phyloP scores from a whole-genome alignment of 2,888 invertebrate species.

The Gasteruption jaculator region DNA sequence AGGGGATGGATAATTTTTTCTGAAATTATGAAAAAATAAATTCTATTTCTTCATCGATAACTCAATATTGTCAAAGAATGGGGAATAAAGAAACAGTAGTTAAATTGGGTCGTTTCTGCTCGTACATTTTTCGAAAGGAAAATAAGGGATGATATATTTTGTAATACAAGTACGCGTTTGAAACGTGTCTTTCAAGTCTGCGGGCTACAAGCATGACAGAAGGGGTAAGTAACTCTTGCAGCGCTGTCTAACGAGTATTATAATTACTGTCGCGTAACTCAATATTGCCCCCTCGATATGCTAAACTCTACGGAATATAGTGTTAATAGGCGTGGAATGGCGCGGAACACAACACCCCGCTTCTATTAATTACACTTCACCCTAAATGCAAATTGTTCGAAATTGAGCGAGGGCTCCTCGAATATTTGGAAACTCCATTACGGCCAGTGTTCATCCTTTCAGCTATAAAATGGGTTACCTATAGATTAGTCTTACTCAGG shows the following conservation, averaged over 20 bases:
- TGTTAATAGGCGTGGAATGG: constrained; percentile 50
- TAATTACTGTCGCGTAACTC: constrained; percentile 49
- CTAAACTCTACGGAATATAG: constrained; percentile 48
- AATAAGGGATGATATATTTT: too few relatives aligned
- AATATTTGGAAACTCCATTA: constrained; percentile 53
- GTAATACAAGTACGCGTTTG: too few relatives aligned
- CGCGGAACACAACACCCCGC: constrained; percentile 45
- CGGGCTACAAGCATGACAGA: constrained; percentile 28
- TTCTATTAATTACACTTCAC: constrained; percentile 52
- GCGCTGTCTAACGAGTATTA: constrained; percentile 50
- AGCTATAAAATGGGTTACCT: too few relatives aligned
- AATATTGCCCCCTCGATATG: constrained; percentile 45
- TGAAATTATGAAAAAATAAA: too few relatives aligned
- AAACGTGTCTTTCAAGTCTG: constrained; percentile 32
- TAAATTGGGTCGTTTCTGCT: too few relatives aligned
- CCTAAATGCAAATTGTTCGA: constrained; percentile 52
- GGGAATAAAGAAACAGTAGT: too few relatives aligned
- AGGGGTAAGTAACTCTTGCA: constrained; percentile 37
- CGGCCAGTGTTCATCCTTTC: constrained; percentile 46
- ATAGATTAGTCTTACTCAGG: constrained; percentile 21
- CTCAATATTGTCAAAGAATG: too few relatives aligned
- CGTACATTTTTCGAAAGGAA: too few relatives aligned
- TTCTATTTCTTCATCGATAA: too few relatives aligned
- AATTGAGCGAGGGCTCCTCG: constrained; percentile 51
- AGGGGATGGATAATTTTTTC: too few relatives aligned